These are phyloP conservation scores for Trisateles emortualis DNA, from an alignment of 2,888 invertebrate genomes.

Conservation along the genomic window DNA sequence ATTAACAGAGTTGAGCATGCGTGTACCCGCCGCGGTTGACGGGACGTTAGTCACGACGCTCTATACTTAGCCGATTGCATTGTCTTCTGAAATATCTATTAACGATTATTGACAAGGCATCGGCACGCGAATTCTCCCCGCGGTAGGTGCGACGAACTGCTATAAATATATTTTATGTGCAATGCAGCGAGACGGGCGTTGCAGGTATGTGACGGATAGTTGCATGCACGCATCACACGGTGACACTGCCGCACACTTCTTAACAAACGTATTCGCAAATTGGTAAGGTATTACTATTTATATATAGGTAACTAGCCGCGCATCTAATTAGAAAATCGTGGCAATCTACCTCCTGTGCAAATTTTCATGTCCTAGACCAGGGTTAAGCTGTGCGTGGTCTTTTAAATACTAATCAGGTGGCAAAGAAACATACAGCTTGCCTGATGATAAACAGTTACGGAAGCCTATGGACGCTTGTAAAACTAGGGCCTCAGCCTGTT, in stretches of 20 bases:
- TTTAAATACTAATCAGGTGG: too few species aligned
- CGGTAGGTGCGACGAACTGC: constrained; percentile 85
- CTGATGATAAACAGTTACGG: too few species aligned
- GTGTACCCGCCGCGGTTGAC: constrained; percentile 64
- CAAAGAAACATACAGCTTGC: too few species aligned
- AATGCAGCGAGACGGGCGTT: constrained; percentile 63
- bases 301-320: too few species aligned
- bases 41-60: constrained; percentile 79
- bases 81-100: constrained; percentile 87
- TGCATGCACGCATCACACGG: constrained; percentile 34
- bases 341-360: too few species aligned
- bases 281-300: too few species aligned
- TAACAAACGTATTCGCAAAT: neutral
- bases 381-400: too few species aligned
- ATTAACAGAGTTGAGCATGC: constrained; percentile 78
- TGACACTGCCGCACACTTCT: constrained; percentile 1
- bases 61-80: constrained; percentile 85
- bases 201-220: constrained; percentile 63
- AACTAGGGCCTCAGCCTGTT: too few species aligned
- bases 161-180: constrained; percentile 84
- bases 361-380: too few species aligned
- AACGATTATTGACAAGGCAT: constrained; percentile 87
- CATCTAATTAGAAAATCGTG: too few species aligned
- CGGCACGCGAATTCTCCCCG: constrained; percentile 83
- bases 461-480: too few species aligned